Conservation (phyloP, 2,113 vertebrate species). For the Collichthys lucidus region DNA sequence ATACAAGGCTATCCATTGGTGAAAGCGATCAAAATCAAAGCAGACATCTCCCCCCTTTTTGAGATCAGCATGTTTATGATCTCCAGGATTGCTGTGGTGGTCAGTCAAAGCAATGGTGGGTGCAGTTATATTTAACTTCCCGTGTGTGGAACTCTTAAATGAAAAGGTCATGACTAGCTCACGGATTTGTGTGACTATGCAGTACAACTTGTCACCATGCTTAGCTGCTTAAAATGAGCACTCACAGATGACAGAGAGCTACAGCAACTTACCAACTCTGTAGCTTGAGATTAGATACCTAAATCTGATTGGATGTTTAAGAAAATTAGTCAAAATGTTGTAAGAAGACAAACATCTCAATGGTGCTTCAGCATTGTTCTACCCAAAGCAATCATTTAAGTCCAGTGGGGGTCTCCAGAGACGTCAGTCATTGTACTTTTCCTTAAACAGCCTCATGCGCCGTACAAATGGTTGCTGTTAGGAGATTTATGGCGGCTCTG, state of each 20-base stretch:
- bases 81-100: slow-evolving; percentile 8
- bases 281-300: slow-evolving; percentile 22
- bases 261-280: slow-evolving; percentile 71
- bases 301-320: background rate
- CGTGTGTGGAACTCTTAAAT: slow-evolving; percentile 1
- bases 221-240: slow-evolving; percentile 7
- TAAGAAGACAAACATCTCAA: background rate
- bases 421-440: background rate
- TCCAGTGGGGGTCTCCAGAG: slow-evolving; percentile 4
- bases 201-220: slow-evolving; percentile 20
- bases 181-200: background rate
- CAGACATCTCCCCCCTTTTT: slow-evolving; percentile 5
- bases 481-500: background rate
- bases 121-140: slow-evolving; percentile 52
- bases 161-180: slow-evolving; percentile 36
- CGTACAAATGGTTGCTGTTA: slow-evolving; percentile 21
- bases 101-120: slow-evolving; percentile 1
- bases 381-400: background rate
- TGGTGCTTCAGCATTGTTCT: background rate
- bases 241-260: slow-evolving; percentile 9
- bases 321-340: background rate
- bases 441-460: slow-evolving; percentile 6
- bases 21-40: slow-evolving; percentile 25
- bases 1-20: slow-evolving; percentile 9
- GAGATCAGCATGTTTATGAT: slow-evolving; percentile 33